phyloP scores from a whole-genome alignment of 2,113 vertebrate genomes.

The Rhinichthys klamathensis region DNA sequence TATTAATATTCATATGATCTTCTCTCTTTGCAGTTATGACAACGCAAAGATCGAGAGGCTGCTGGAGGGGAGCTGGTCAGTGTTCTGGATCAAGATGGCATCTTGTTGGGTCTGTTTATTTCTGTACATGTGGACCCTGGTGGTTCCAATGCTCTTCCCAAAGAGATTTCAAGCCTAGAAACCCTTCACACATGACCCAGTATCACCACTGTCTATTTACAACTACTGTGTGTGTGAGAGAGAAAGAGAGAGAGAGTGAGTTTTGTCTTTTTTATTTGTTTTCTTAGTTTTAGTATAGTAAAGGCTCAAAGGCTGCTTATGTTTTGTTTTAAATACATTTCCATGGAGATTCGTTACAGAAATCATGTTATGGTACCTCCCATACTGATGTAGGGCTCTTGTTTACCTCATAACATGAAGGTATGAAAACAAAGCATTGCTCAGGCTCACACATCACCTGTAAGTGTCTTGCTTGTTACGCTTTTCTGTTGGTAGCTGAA shows the following conservation, averaged over 20 bases:
- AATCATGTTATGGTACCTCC: neutral
- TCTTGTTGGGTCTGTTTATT: conserved; percentile 93
- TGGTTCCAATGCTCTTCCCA: conserved; percentile 87
- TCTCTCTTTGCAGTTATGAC: conserved; percentile 80
- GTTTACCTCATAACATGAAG: conserved; percentile 26
- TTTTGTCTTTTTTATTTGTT: conserved; percentile 49
- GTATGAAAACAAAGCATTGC: conserved; percentile 61
- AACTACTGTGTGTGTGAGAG: conserved; percentile 8
- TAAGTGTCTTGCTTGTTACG: conserved; percentile 66
- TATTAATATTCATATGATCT: neutral
- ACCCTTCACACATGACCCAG: conserved; percentile 16
- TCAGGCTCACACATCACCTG: conserved; percentile 71
- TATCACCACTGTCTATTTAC: conserved; percentile 29
- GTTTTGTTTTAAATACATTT: neutral
- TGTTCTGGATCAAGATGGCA: conserved; percentile 96
- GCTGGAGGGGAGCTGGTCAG: conserved; percentile 89
- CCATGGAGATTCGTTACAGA: conserved; percentile 46
- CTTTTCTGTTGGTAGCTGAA: conserved; percentile 69
- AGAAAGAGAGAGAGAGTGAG: neutral
- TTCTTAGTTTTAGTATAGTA: conserved; percentile 22
- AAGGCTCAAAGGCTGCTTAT: conserved; percentile 11
- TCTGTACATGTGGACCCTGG: conserved; percentile 87
- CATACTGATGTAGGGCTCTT: conserved; percentile 5
- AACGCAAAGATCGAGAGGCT: conserved; percentile 88
- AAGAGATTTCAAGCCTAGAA: conserved; percentile 76